These are phyloP conservation scores for Aproaerema taeniolella DNA, from an alignment of 2,888 invertebrate species.

Conservation along the genomic window DNA sequence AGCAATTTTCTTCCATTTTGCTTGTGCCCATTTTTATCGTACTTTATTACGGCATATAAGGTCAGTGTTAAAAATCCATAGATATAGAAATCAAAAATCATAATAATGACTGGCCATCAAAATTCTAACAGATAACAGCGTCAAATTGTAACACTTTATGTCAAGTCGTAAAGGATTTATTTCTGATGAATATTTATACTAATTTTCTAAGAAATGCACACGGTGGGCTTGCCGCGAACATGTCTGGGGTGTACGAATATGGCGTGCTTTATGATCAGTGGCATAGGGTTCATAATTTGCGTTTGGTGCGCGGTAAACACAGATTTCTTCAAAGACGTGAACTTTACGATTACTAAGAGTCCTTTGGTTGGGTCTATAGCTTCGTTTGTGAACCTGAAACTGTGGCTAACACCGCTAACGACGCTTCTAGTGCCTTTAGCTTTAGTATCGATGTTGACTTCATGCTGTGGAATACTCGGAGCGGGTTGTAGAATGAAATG, in stretches of 20 bases:
- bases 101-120: no score
- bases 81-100: no score
- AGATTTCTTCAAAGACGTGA: slow-evolving; percentile 58
- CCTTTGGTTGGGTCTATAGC: slow-evolving; percentile 42
- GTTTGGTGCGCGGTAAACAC: slow-evolving; percentile 59
- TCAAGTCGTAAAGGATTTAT: no score
- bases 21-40: no score
- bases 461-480: slow-evolving; percentile 61
- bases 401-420: slow-evolving; percentile 54
- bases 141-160: no score
- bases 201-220: slow-evolving; percentile 65
- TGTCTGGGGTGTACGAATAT: slow-evolving; percentile 63
- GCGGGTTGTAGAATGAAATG: slow-evolving; percentile 59
- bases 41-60: no score
- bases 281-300: slow-evolving; percentile 42
- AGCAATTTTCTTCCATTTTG: no score
- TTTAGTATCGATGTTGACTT: slow-evolving; percentile 45
- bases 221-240: slow-evolving; percentile 54
- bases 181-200: no score
- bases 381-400: slow-evolving; percentile 48
- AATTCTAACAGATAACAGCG: no score
- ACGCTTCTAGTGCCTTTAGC: slow-evolving; percentile 47
- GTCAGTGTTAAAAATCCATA: no score
- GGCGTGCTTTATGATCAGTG: slow-evolving; percentile 44
- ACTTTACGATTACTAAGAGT: slow-evolving; percentile 58